Evolutionary conservation across 2,113 vertebrate genomes (phyloP).

Genomic region (Entomyzon cyanotis): DNA sequence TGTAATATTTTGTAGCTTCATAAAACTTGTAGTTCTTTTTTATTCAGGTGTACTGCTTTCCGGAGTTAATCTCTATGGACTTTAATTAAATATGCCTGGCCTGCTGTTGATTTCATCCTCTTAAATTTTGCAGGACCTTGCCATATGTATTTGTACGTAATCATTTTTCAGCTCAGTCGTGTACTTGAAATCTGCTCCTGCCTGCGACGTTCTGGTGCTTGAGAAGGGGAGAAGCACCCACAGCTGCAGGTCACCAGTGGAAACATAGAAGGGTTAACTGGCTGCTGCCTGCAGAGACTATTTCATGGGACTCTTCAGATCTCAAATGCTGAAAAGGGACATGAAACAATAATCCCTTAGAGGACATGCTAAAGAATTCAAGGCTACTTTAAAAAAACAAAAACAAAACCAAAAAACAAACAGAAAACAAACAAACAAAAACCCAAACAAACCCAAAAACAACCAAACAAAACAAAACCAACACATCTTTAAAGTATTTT

Average conservation of each 20-base stretch:
- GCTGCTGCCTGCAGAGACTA: not conserved
- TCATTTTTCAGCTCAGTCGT: not conserved
- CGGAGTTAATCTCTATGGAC: not conserved
- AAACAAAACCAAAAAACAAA: not conserved
- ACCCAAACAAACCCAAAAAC: no score
- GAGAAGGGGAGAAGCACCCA: not conserved
- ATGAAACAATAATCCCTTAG: not conserved
- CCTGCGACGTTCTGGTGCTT: not conserved
- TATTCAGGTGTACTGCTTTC: not conserved
- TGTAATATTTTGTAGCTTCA: not conserved
- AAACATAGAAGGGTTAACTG: not conserved
- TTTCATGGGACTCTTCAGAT: not conserved
- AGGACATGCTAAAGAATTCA: not conserved
- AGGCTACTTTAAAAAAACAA: not conserved
- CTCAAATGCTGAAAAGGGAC: not conserved
- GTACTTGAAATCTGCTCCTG: not conserved
- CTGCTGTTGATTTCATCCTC: not conserved
- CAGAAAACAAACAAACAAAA: not conserved
- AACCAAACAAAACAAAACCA: not conserved
- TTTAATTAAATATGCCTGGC: not conserved
- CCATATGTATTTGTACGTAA: not conserved
- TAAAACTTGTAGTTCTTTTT: not conserved
- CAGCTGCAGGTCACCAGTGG: not conserved
- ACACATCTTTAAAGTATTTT: not conserved
- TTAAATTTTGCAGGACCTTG: not conserved